These are phyloP conservation scores for Tyrannus savana DNA, from an alignment of 2,113 vertebrate genomes.

Conservation along the genomic window DNA sequence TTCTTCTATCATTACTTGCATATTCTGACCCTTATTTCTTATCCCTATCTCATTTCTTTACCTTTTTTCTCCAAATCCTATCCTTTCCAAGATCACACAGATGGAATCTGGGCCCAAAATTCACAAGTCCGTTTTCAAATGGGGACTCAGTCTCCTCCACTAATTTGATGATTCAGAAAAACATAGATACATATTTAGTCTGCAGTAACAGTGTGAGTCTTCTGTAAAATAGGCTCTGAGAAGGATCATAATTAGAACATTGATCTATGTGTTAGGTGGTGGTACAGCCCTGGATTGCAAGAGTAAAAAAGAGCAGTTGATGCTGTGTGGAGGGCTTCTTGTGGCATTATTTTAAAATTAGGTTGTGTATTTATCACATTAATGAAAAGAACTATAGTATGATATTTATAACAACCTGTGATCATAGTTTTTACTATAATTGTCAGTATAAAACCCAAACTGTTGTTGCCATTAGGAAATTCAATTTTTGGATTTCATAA, in stretches of 20 bases:
- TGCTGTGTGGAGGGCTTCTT: background rate
- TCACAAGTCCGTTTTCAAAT: background rate
- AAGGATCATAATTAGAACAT: background rate
- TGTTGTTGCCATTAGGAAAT: background rate
- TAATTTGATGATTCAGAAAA: background rate
- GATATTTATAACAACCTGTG: background rate
- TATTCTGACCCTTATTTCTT: background rate
- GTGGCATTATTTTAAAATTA: background rate
- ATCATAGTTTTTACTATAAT: background rate
- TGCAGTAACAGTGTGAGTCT: background rate
- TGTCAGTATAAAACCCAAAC: background rate
- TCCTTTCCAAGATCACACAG: background rate
- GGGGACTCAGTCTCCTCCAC: background rate
- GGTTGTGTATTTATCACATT: background rate
- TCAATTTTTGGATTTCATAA: background rate
- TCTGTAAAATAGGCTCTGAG: background rate
- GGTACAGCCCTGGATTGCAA: background rate
- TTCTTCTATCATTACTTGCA: background rate
- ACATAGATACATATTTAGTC: background rate
- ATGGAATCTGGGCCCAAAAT: background rate
- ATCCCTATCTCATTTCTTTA: background rate
- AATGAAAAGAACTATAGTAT: background rate
- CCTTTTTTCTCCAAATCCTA: background rate
- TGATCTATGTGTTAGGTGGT: background rate
- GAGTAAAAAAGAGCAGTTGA: rapidly evolving